A percentile compares a stretch with the other conserved stretches of the same genome.
Evolutionary conservation across 2,113 vertebrate genomes (phyloP).

Genomic region (Perca fluviatilis): DNA sequence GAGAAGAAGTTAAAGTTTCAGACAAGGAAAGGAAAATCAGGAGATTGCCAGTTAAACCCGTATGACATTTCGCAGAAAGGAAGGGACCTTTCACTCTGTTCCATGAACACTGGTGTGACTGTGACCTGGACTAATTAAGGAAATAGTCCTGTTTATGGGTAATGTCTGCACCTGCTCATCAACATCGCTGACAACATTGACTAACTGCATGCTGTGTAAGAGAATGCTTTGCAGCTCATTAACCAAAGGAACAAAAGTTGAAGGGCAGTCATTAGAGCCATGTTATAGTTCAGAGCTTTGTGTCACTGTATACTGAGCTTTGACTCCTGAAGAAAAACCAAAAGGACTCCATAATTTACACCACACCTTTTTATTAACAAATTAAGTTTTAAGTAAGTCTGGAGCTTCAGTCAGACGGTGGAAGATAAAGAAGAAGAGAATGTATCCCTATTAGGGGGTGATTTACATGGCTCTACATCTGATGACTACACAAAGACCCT

Average conservation of each 20-base stretch:
- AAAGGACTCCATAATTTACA: background rate
- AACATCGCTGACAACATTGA: slow-evolving; percentile 59
- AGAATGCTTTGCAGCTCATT: slow-evolving; percentile 53
- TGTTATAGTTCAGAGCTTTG: slow-evolving; percentile 13
- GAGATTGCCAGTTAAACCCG: background rate
- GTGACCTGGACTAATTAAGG: slow-evolving; percentile 51
- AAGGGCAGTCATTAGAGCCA: slow-evolving; percentile 14
- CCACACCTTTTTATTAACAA: background rate
- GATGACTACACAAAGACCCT: background rate
- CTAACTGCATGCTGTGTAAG: slow-evolving; percentile 49
- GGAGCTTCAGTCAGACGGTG: background rate
- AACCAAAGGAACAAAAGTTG: slow-evolving; percentile 38
- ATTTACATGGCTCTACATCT: background rate
- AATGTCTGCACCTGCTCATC: slow-evolving; percentile 66
- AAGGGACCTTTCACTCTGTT: slow-evolving; percentile 33
- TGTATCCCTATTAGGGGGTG: background rate
- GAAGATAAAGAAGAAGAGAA: background rate
- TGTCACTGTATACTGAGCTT: slow-evolving; percentile 2
- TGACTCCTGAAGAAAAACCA: background rate
- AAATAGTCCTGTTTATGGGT: slow-evolving; percentile 44
- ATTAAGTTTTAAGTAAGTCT: background rate
- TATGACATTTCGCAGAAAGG: slow-evolving; percentile 7
- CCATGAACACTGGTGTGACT: slow-evolving; percentile 31
- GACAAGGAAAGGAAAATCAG: background rate
- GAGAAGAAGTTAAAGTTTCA: slow-evolving; percentile 7